A percentile compares a stretch with the other conserved stretches of the same genome.
Conservation (phyloP, 2,888 invertebrate genomes). For the Eupithecia insigniata region DNA sequence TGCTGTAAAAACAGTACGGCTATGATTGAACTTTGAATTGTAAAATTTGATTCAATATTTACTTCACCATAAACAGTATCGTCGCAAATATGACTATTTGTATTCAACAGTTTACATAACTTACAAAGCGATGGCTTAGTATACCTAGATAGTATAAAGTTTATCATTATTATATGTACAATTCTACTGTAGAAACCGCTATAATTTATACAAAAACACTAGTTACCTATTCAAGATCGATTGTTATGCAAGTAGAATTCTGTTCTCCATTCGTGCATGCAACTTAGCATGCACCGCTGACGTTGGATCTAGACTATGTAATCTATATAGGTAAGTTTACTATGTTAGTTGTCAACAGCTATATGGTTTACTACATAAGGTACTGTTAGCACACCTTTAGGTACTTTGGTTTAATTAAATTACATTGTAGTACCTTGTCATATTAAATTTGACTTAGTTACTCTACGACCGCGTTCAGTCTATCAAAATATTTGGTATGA, state of each 20-base stretch:
- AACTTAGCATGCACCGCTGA: conserved; percentile 10
- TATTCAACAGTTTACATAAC: not conserved
- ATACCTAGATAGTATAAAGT: too few species aligned
- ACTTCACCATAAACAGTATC: not conserved
- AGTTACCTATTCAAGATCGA: conserved; percentile 12
- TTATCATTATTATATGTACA: not conserved
- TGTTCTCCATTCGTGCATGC: conserved; percentile 15
- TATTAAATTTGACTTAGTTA: not conserved
- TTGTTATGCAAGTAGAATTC: conserved; percentile 14
- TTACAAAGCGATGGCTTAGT: not conserved
- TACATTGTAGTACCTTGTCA: not conserved
- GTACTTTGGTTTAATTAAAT: not conserved
- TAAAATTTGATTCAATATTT: not conserved
- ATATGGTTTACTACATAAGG: not conserved
- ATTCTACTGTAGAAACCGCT: not conserved
- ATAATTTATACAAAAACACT: conserved; percentile 2
- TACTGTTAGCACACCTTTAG: not conserved
- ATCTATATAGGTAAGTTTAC: not conserved
- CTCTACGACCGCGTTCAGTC: not conserved
- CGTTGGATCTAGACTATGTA: conserved; percentile 1
- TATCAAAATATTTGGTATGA: not conserved
- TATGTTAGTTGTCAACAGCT: not conserved
- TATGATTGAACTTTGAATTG: not conserved
- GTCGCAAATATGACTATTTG: not conserved
- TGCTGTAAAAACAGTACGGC: not conserved